Evolutionary conservation across 2,888 invertebrate species (phyloP).

Genomic region (Ormyrus pomaceus): DNA sequence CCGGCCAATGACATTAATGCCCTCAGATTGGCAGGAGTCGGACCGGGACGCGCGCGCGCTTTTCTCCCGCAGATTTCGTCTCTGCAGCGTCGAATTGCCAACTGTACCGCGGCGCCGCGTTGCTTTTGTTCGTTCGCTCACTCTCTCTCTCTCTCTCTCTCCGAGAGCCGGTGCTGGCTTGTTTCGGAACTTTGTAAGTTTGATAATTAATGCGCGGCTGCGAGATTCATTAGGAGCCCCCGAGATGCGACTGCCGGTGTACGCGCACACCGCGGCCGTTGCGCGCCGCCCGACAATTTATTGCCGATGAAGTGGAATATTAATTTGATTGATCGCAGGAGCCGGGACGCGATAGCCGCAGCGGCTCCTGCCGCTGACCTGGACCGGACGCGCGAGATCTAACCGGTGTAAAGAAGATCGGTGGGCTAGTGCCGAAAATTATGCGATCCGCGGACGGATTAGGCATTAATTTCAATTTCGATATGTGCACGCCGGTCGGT

Average conservation of each 20-base stretch:
- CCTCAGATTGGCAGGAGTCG: slow-evolving; percentile 68
- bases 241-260: not conserved
- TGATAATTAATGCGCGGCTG: slow-evolving; percentile 42
- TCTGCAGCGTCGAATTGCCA: not conserved
- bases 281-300: slow-evolving; percentile 16
- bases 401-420: no score
- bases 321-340: slow-evolving; percentile 40
- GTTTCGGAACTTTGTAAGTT: slow-evolving; percentile 35
- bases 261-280: not conserved
- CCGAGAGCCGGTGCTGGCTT: no score
- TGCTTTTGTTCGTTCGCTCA: slow-evolving; percentile 6
- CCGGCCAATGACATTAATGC: slow-evolving; percentile 70
- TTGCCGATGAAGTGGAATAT: slow-evolving; percentile 45
- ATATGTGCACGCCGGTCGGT: no score
- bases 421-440: no score
- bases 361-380: no score
- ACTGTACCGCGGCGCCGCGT: not conserved
- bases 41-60: not conserved
- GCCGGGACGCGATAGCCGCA: not conserved
- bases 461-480: no score
- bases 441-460: no score
- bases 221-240: not conserved
- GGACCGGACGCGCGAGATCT: no score
- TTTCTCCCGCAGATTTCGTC: not conserved
- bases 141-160: no score